phyloP scores from a whole-genome alignment of 2,113 vertebrate genomes.

The Chlamydotis undulata region DNA sequence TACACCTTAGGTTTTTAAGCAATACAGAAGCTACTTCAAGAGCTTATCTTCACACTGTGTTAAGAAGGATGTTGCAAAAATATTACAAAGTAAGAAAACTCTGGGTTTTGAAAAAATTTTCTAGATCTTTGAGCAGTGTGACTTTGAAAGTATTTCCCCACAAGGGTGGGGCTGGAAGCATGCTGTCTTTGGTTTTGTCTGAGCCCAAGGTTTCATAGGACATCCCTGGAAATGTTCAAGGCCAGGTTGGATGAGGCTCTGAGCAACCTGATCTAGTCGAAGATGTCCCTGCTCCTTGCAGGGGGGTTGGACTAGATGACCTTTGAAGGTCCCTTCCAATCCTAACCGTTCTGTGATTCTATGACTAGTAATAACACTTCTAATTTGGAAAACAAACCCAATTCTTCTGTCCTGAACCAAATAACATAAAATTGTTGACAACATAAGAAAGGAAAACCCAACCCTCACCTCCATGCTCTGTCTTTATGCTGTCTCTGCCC shows the following conservation, averaged over 20 bases:
- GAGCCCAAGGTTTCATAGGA: neutral
- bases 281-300: too few relatives aligned
- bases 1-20: neutral
- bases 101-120: accelerated
- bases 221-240: too few relatives aligned
- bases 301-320: too few relatives aligned
- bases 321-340: too few relatives aligned
- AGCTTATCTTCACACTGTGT: neutral
- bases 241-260: too few relatives aligned
- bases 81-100: neutral
- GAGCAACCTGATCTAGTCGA: too few relatives aligned
- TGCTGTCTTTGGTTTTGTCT: neutral
- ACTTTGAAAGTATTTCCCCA: neutral
- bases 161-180: accelerated
- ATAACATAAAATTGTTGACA: neutral
- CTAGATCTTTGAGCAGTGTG: neutral
- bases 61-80: neutral
- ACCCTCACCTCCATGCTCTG: neutral
- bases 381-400: neutral
- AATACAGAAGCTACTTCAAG: neutral
- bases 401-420: neutral
- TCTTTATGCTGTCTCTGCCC: neutral
- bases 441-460: neutral
- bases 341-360: too few relatives aligned
- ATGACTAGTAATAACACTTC: neutral